Evolutionary conservation across 2,888 invertebrate genomes (phyloP), one percentile per base, ranked within the genome.

Genomic region (Tinea trinotella): DNA sequence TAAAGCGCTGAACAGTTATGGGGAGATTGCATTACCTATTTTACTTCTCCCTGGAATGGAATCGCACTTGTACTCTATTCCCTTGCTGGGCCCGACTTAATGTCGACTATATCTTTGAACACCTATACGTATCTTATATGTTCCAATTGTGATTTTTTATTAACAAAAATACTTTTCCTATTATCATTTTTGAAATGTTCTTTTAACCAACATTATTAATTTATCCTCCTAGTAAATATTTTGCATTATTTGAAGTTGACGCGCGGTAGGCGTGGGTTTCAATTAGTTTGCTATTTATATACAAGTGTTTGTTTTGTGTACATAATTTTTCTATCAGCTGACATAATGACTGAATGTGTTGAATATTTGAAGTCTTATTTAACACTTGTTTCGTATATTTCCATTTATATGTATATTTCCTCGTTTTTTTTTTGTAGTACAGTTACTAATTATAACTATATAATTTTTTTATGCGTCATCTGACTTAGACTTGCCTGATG

Each of bases 221-320:
- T n/a, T n/a, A n/a, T n/a, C n/a, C n/a, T n/a, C n/a, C n/a, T 48
- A 9, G 20, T 48, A 48, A 48, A 48, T 48, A 48, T 48, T 30
- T 48, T 48, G 40, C 48, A 18, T 20, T 48, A 48, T 48, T 48
- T 48, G 19, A 48, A 19, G 48, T 48, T 3, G 48, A 19, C 19
- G 40, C 13, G 48, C 18, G 48, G 19, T 17, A 19, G 3, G 40
- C 13, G 48, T 48, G 48, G 19, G 48, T 15, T 18, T 18, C 17
- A 18, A 48, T 48, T 48, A 19, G 48, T 48, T 18, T 48, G 20
- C 48, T 48, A 48, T 48, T 48, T 48, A 18, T 48, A 18, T 18
- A 18, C 18, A 19, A 48, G 17, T 48, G 48, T 48, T 48, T 48
- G 18, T 48, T 19, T 18, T 40, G 13, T 40, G n/a, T n/a, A 40